Base-by-base conservation (phyloP, 2,113 vertebrate species). In the Spilogale gracilis region DNA sequence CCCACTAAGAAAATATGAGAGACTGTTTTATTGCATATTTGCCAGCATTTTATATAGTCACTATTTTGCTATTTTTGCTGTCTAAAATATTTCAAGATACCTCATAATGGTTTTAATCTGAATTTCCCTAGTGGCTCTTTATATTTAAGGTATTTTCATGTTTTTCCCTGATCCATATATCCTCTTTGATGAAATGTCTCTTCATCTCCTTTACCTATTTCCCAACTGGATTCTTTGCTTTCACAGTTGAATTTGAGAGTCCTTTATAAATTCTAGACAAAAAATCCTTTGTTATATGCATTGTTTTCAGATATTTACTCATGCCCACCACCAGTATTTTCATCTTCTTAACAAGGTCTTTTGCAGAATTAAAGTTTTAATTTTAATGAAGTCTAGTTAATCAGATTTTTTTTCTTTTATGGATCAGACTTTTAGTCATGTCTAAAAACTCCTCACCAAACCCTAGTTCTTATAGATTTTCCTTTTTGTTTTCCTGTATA, bases 401-500 rank as follows among this genome's bases (percentile, higher is more conserved):
- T 20, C 43, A 69, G 6, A 6, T 2, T 32, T 86, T 45, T 23
- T 81, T 63, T 61, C 52, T 54, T 73, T 60, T 32, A 27, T 79
- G 23, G 6, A 61, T 91, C 60, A 43, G 43, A 17, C 16, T 91
- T 91, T 91, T 6, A 21, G 6, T 82, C 17, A 76, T 76, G 0
- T 82, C 67, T 81, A 18, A 87, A 94, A 94, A 91, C 14, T 76
- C 50, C 61, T 67, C n/a, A 69, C 76, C 58, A 71, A 94, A 17
- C 2, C 13, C 10, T 71, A 56, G 50, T 82, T 76, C 20, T 88
- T 88, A 67, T 91, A 87, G 6, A 25, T 12, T 54, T 91, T 61
- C 45, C 38, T 25, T 73, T 87, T 30, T 45, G 0, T 71, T 83
- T 97, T 30, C 38, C 32, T 74, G 32, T 60, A n/a, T 74, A 60